Base-by-base conservation (phyloP, 2,888 invertebrate species). In the Rhogogaster chlorosoma region DNA sequence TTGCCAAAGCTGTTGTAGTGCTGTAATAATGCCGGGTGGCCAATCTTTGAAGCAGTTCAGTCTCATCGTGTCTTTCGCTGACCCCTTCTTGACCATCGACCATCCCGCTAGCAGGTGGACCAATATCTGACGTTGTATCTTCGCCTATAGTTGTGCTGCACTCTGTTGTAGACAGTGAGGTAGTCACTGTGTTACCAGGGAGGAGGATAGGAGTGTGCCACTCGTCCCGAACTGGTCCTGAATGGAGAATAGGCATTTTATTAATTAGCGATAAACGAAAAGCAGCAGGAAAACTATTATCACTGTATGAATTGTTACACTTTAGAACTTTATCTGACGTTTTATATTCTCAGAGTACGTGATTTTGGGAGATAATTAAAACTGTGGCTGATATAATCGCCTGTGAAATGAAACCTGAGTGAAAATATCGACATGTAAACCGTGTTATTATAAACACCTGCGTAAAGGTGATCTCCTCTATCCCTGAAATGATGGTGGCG, bases 401-500 rank as follows among this genome's bases (percentile, higher is more conserved):
- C n/a, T 53, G 18, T 18, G 7, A 53, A 7, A n/a, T n/a, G 6
- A 53, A n/a, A 53, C 18, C n/a, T 53, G 53, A 53, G 15, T 18
- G 36, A 7, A 71, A 71, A 38, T n/a, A 61, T 26, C n/a, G n/a
- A 61, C n/a, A 26, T 61, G 7, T 26, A 26, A 2, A 22, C 26
- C n/a, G 38, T 71, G 38, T 71, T 70, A 18, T 73, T 80, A 57
- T 36, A 45, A 10, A 89, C 92, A 96, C 97, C 97, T 90, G 97
- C 96, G 89, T 97, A 97, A 94, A 96, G 96, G 91, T 96, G 96
- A 12, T 96, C 96, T 87, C 96, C 95, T 84, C 95, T 93, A 88
- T 96, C 96, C 88, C 97, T 95, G 91, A 97, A 96, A 94, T 97
- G 97, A 93, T 97, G 97, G 91, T 97, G 96, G 0, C 96, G 93